Evolutionary conservation across 2,797 vertebrate species (phyloP).

Genomic region (Parauchenoglanis punctatus): DNA sequence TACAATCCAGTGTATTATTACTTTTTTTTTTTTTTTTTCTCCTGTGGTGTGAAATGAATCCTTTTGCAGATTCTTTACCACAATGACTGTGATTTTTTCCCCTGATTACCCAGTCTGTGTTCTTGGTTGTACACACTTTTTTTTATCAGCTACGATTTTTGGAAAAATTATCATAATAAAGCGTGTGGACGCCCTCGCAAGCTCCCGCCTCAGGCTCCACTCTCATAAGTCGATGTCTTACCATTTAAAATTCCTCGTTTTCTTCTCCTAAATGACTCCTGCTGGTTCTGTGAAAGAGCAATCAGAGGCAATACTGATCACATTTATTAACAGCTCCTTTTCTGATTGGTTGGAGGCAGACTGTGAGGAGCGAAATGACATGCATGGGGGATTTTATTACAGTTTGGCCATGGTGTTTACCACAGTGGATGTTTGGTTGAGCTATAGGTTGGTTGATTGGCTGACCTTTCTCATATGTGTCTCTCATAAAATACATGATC

Average conservation of each 20-base stretch:
- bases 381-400: not conserved
- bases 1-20: too few species aligned
- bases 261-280: conserved; percentile 2
- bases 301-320: conserved; percentile 4
- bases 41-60: not conserved
- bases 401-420: not conserved
- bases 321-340: conserved; percentile 4
- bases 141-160: not conserved
- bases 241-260: not conserved
- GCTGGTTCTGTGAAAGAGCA: conserved; percentile 2
- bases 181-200: not conserved
- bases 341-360: not conserved
- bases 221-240: not conserved
- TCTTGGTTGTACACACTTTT: not conserved
- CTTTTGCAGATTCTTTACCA: not conserved
- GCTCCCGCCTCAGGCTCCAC: not conserved
- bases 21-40: not conserved
- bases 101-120: not conserved
- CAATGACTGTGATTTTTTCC: not conserved
- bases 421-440: not conserved
- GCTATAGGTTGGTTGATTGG: not conserved
- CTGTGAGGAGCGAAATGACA: not conserved
- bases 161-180: conserved; percentile 11
- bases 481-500: too few species aligned
- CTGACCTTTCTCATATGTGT: not conserved